Base-by-base conservation (phyloP, 2,113 vertebrate genomes). In the Chaenocephalus aceratus region DNA sequence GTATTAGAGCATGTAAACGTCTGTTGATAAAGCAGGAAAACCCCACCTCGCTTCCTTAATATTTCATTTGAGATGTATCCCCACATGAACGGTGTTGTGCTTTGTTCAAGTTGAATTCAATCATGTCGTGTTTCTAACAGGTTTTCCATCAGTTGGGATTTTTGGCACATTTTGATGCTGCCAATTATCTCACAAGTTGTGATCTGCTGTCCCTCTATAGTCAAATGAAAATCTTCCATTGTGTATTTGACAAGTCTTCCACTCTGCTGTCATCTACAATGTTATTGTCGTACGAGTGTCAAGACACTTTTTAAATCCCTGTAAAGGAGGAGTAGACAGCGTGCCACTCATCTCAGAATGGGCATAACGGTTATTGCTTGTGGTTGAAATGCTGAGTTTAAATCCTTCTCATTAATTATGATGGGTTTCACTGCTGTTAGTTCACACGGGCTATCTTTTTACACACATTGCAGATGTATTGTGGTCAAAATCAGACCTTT, bases 311-410 rank as follows among this genome's bases (percentile, higher is more conserved):
- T 34, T 21, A 44, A 62, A 57, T 41, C 41, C 10, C 21, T 6
- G 18, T 18, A 9, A 21, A 26, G 49, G 30, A 49, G 57, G 12
- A 58, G 66, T 52, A 66, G 13, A 67, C 26, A 3, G 12, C 10
- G 67, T 68, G 74, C 15, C 65, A 69, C 21, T 74, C 56, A 23
- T 75, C 59, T 82, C 71, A 83, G 56, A 63, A 26, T 68, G 36
- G 18, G 36, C 51, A 65, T 23, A 48, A 68, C 11, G 0, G 44
- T 56, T 59, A 83, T 45, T 30, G 62, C 75, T 79, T 53, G 45
- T 45, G 23, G 60, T 53, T 62, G 60, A 76, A 66, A 59, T 58
- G 44, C 63, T 9, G 30, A 86, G 51, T 70, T 65, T 77, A 51
- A 76, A 59, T 34, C 56, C 66, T 6, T 68, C 63, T 71, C 34